Evolutionary conservation across 2,113 vertebrate genomes (phyloP).

Genomic region (Carassius auratus): DNA sequence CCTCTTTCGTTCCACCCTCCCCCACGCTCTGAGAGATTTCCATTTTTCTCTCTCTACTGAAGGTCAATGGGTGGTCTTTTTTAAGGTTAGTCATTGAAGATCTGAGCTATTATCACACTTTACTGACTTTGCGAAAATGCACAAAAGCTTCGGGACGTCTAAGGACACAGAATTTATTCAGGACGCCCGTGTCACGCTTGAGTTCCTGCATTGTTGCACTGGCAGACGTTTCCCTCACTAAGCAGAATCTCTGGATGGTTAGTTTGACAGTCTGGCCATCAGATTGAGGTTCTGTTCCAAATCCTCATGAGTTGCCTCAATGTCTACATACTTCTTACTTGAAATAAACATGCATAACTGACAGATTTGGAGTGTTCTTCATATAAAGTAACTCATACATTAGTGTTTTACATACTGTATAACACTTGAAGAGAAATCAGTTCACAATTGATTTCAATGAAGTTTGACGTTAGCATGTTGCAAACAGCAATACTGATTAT

Average conservation of each 20-base stretch:
- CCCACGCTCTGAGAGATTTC: neutral
- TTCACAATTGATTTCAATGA: neutral
- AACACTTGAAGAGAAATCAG: neutral
- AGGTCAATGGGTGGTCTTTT: neutral
- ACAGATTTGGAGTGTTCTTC: neutral
- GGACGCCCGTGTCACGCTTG: neutral
- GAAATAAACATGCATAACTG: neutral
- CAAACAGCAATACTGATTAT: neutral
- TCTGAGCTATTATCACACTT: neutral
- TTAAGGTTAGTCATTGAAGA: slow-evolving; percentile 27
- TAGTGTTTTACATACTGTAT: neutral
- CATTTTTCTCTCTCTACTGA: neutral
- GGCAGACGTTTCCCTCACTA: neutral
- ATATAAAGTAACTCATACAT: neutral
- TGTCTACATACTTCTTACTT: neutral
- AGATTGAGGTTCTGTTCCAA: neutral
- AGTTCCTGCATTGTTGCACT: neutral
- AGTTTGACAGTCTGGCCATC: neutral
- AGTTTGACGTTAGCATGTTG: neutral
- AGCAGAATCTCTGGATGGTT: neutral
- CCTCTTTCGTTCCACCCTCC: neutral
- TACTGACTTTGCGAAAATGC: neutral
- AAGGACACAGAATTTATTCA: neutral
- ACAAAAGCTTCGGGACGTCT: slow-evolving; percentile 13
- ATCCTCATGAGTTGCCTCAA: neutral